Base-by-base conservation (phyloP, 1,140 invertebrate species). In the Drosophila orena region DNA sequence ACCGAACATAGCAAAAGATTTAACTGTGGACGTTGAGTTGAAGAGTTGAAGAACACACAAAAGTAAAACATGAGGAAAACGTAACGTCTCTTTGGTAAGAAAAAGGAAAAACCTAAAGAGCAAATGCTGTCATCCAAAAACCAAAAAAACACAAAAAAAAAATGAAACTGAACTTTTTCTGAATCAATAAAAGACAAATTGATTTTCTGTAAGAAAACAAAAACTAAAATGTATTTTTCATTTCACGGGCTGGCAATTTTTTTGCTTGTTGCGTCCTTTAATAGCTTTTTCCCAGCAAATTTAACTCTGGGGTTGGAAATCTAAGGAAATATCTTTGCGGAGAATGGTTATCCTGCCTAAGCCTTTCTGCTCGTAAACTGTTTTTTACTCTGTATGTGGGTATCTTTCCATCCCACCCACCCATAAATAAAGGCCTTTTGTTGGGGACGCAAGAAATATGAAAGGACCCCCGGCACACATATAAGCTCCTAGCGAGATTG, bases 201-300 rank as follows among this genome's bases (percentile, higher is more conserved):
- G 89, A 91, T 91, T 91, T 91, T 91, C 89, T 91, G 83, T 89
- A 91, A 91, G 89, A 91, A 91, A 91, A 85, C 88, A 89, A 91
- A 91, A 37, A 27, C 12, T 15, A 42, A 22, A 6, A 55, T 47
- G 70, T 42, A 55, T 54, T 73, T 72, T 62, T 70, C 34, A 70
- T 52, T 53, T 2, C 15, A 2, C 5, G 20, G 20, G 15, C 2
- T 24, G 27, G 20, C 17, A 22, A 8, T 65, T 10, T 20, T 11
- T 65, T 10, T 20, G 50, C 30, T 37, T 30, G 22, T 34, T 14
- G 22, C 14, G 12, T 27, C 5, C 6, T 27, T 6, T 6, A 11
- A 40, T 30, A 22, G 22, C 6, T 4, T 43, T 43, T 56, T 17
- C n/a, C 6, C 8, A n/a, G 14, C 1, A 6, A 42, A 17, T 27